Evolutionary conservation across 2,888 invertebrate species (phyloP), one percentile per base, ranked within the genome.

Genomic region (Ophraella communa): DNA sequence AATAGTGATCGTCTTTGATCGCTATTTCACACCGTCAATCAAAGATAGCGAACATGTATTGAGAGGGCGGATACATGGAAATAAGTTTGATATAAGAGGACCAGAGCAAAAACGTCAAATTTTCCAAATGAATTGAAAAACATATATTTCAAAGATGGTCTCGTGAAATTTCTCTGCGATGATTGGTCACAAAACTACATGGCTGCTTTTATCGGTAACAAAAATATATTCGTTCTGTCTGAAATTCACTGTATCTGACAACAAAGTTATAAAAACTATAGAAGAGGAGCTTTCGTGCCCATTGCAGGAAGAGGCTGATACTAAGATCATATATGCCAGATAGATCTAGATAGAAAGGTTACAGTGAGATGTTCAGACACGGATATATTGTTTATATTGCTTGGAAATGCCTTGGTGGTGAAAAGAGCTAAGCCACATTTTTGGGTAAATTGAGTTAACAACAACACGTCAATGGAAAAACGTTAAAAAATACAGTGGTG

Each of bases 341-440:
- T 68, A 11, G 53, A 69, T 33, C 8, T 33, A 18, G 60, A 63
- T 35, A 7, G 39, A 20, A 64, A 67, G 24, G 57, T 73, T 45
- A 35, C 61, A 20, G 67, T 73, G 17, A 17, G 65, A 27, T 67
- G 66, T 42, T 71, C 69, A 14, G 71, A 72, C 45, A 70, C 69
- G 8, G 71, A 73, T 62, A 53, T 72, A 39, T 21, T 70, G 17
- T 58, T 72, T 10, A 69, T 71, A 39, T 24, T 65, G 27, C 39
- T 70, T 39, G 57, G 54, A 11, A 67, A 65, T 55, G n/a, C n/a
- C n/a, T n/a, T n/a, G n/a, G n/a, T n/a, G n/a, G n/a, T n/a, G n/a
- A n/a, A n/a, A n/a, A n/a, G n/a, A n/a, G n/a, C n/a, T n/a, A n/a
- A n/a, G n/a, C n/a, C n/a, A n/a, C n/a, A n/a, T n/a, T n/a, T n/a